Evolutionary conservation across 2,797 vertebrate genomes (phyloP), one percentile per base, ranked within the genome.

Genomic region (Danio aesculapii): DNA sequence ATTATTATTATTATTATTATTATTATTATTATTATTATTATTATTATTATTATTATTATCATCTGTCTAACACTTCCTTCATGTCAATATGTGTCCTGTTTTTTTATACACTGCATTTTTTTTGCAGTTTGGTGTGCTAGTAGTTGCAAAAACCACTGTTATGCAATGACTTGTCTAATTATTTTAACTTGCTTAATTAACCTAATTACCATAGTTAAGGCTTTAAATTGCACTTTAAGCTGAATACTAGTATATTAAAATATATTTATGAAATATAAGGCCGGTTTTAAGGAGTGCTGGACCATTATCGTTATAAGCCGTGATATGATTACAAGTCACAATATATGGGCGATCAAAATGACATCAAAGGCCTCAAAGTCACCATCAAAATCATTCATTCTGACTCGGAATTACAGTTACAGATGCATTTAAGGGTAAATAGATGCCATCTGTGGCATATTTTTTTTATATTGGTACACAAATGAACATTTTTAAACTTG

Each of bases 201-300:
- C n/a, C n/a, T n/a, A n/a, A n/a, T n/a, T n/a, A n/a, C n/a, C n/a
- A n/a, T n/a, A n/a, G n/a, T n/a, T n/a, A n/a, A n/a, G n/a, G n/a
- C n/a, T n/a, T n/a, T n/a, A n/a, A n/a, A n/a, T n/a, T n/a, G n/a
- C n/a, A n/a, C n/a, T n/a, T n/a, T n/a, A n/a, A n/a, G n/a, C n/a
- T n/a, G n/a, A n/a, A n/a, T n/a, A n/a, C n/a, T n/a, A n/a, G n/a
- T n/a, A n/a, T n/a, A n/a, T n/a, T n/a, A n/a, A n/a, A n/a, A n/a
- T n/a, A n/a, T 87, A 89, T 89, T 86, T 88, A 86, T 87, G 81
- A 88, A 85, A 79, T 80, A 46, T 46, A 77, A 78, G 78, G 55
- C 1, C 12, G 8, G 86, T 87, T 68, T 91, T 81, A 90, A 87
- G 81, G 85, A 86, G 69, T 69, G 12, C 58, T 69, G 46, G 77